Evolutionary conservation across 2,113 vertebrate genomes (phyloP).

Genomic region (Eurypyga helias): DNA sequence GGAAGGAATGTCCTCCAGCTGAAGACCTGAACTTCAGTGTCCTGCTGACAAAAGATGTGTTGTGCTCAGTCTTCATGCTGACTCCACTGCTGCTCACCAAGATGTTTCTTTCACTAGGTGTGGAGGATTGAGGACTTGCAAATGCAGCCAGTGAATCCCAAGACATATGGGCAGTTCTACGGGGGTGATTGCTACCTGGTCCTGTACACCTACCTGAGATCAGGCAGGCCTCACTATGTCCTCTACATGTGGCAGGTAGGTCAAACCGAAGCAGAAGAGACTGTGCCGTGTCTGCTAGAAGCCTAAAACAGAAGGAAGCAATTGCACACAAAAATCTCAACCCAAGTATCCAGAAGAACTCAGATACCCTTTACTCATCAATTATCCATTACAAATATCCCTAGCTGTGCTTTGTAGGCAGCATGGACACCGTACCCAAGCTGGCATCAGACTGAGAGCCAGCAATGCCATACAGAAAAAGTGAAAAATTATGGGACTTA

Average conservation of each 20-base stretch:
- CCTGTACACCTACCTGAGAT: conserved; percentile 84
- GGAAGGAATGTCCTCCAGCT: neutral
- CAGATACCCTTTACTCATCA: neutral
- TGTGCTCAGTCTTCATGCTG: neutral
- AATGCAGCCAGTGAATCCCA: conserved; percentile 81
- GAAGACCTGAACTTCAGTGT: neutral
- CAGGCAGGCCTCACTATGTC: conserved; percentile 80
- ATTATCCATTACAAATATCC: neutral
- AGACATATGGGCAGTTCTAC: conserved; percentile 86
- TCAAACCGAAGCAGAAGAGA: neutral
- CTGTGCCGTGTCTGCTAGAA: neutral
- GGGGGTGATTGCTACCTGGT: conserved; percentile 92
- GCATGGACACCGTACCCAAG: neutral
- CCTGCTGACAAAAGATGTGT: neutral
- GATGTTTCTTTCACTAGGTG: conserved; percentile 70
- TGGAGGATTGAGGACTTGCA: conserved; percentile 89
- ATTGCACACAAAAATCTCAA: neutral
- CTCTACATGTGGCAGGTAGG: conserved; percentile 93
- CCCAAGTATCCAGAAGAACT: neutral
- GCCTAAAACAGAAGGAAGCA: neutral
- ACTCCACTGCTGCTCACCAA: neutral
- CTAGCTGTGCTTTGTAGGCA: neutral
- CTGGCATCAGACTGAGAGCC: neutral
- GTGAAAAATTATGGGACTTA: neutral
- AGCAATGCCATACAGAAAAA: neutral